Base-by-base conservation (phyloP, 1,140 invertebrate genomes). In the Vanessa atalanta region DNA sequence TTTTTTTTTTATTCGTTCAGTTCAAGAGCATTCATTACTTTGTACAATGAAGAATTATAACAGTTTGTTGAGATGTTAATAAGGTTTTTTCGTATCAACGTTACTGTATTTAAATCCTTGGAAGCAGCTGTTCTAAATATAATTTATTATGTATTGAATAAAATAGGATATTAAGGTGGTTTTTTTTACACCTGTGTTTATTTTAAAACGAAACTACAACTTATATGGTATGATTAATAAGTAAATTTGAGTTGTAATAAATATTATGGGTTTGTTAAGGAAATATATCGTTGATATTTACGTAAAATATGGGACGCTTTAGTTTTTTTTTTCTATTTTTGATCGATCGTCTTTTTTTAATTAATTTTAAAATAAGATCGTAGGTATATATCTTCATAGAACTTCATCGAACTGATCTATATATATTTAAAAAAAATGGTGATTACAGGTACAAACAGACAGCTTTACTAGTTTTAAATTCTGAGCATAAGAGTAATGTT, bases 31-130 rank as follows among this genome's bases (percentile, higher is more conserved):
- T 79, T 72, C 75, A 73, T 87, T 86, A 83, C 85, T 83, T 82
- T 75, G 48, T 68, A 87, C 83, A 86, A 88, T 82, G 72, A 75
- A 63, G 80, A 83, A 83, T 84, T 84, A 86, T 85, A 82, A 83
- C 82, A 77, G 82, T 84, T 78, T 65, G 83, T 89, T 88, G 78
- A 85, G 75, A 89, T 89, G 86, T 77, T 85, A 88, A 88, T 89
- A 73, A 75, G 79, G 79, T 88, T 88, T 89, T 89, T 89, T 65
- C 23, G 20, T 16, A 57, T 73, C 61, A 53, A 63, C 61, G 70
- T 63, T 37, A 70, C 53, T 60, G 63, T 63, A 71, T 71, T 65
- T 61, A 71, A 71, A 71, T 71, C 70, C 61, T 71, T 63, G 60
- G 57, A 51, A 61, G 68, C 79, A 77, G 76, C 78, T 80, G 74